These are phyloP conservation scores for Scaptomyza caliginosa DNA, from an alignment of 2,888 invertebrate genomes.

Conservation along the genomic window DNA sequence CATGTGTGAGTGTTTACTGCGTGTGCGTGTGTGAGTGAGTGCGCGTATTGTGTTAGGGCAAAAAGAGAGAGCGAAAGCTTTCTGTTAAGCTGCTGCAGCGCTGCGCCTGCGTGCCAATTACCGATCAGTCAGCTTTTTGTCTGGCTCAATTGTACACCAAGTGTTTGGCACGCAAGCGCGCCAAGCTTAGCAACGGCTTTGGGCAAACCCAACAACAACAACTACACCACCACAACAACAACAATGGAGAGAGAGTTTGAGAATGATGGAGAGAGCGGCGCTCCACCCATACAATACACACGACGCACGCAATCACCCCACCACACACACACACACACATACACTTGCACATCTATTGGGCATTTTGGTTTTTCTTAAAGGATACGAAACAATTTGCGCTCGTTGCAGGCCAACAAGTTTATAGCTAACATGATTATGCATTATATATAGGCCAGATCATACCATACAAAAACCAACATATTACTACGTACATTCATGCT, in stretches of 20 bases:
- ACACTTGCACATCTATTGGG: conserved; percentile 38
- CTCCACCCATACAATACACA: conserved; percentile 53
- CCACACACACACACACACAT: conserved; percentile 10
- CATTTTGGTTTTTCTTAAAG: conserved; percentile 17
- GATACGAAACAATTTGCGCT: conserved; percentile 3
- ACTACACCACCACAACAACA: conserved; percentile 11
- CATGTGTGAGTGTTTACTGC: conserved; percentile 30
- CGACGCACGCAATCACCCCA: conserved; percentile 5
- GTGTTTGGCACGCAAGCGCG: conserved; percentile 40
- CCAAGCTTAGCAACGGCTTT: conserved; percentile 63
- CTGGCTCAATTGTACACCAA: conserved; percentile 40
- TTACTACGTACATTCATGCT: conserved; percentile 78
- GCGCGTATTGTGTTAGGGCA: conserved; percentile 13
- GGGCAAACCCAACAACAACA: conserved; percentile 23
- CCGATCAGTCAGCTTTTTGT: conserved; percentile 47
- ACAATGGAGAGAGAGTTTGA: conserved; percentile 73
- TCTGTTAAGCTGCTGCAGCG: conserved; percentile 48
- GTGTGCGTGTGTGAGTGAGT: conserved; percentile 5
- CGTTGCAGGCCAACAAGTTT: conserved; percentile 39
- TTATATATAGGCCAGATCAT: conserved; percentile 75
- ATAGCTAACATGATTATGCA: conserved; percentile 50
- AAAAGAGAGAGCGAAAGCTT: conserved; percentile 42
- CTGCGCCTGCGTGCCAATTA: conserved; percentile 19
- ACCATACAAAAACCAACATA: conserved; percentile 55
- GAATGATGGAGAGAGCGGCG: conserved; percentile 72